Base-by-base conservation (phyloP, 1,140 invertebrate species). In the Leptopilina clavipes region DNA sequence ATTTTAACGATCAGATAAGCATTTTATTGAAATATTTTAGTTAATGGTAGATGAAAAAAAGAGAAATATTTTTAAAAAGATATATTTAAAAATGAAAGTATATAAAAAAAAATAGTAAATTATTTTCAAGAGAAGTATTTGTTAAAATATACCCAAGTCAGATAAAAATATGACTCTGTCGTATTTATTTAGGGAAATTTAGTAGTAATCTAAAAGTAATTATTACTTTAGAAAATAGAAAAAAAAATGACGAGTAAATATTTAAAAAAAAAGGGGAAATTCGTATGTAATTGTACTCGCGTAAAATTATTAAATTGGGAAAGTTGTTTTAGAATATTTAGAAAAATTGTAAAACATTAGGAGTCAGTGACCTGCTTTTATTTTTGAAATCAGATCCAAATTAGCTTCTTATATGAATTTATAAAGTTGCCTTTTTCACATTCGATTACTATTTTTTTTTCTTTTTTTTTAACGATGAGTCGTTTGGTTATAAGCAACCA, bases 401-500 rank as follows among this genome's bases (percentile, higher is more conserved):
- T 19, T 22, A 25, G 19, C 17, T n/a, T 31, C 25, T 31, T 31
- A 5, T n/a, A n/a, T 31, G 25, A 31, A 31, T 31, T 31, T n/a
- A n/a, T n/a, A n/a, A n/a, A n/a, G n/a, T n/a, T n/a, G n/a, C n/a
- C n/a, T n/a, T n/a, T n/a, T n/a, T n/a, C n/a, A n/a, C n/a, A n/a
- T n/a, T n/a, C n/a, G n/a, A n/a, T n/a, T n/a, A n/a, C 25, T 5
- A 22, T 6, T 8, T 45, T 22, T 12, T 31, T 52, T 70, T 12
- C 14, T 70, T 48, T 11, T 48, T 25, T 25, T 44, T 70, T 56
- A 59, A 40, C 25, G 19, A 25, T 74, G 74, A 84, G 82, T 79
- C 87, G 84, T 86, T 89, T 87, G 84, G 86, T 88, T 88, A 84
- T 84, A 81, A 31, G 25, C 81, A 75, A 83, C 81, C 83, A 84